Evolutionary conservation across 2,797 vertebrate genomes (phyloP), one percentile per base, ranked within the genome.

Genomic region (Tachyglossus aculeatus): DNA sequence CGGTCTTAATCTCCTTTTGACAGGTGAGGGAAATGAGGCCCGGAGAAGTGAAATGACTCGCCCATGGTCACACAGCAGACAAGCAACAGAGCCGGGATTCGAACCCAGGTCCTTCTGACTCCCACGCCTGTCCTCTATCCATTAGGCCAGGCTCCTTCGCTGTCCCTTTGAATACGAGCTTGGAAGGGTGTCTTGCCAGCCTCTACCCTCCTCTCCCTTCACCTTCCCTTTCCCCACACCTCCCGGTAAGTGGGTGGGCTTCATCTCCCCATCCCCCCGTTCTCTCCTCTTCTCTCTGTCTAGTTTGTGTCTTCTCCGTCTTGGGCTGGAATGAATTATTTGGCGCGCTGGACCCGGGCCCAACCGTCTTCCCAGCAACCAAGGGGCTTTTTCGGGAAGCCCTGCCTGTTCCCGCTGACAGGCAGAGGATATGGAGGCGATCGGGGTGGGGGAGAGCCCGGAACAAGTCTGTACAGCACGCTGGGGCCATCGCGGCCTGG

Each of bases 311-410:
- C 11, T 7, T 43, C 1, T 36, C 52, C 60, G 59, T 32, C 41
- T 25, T 41, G 40, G 48, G 69, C 2, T 67, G 31, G 34, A 33
- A 24, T 56, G 54, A 62, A 37, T 19, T 82, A 63, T 78, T 79
- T 63, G 74, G 83, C 50, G 69, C 2, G 6, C 53, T 86, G 90
- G 90, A 81, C 68, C 43, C 21, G 9, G 25, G 74, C 86, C 86
- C 84, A 0, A 0, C 29, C 62, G 54, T 51, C 69, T 91, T 92
- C 90, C 88, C 88, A 88, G 88, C 82, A 91, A 74, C 1, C 78
- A 18, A 75, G 67, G 71, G 78, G 68, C 60, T 56, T 68, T 77
- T 75, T 56, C 77, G 73, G 90, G 86, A 92, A 91, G 57, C 11
- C 1, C 1, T 4, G 65, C 83, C 82, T 64, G 2, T 85, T 85